Conservation (phyloP, 2,113 vertebrate genomes). For the Equus quagga region DNA sequence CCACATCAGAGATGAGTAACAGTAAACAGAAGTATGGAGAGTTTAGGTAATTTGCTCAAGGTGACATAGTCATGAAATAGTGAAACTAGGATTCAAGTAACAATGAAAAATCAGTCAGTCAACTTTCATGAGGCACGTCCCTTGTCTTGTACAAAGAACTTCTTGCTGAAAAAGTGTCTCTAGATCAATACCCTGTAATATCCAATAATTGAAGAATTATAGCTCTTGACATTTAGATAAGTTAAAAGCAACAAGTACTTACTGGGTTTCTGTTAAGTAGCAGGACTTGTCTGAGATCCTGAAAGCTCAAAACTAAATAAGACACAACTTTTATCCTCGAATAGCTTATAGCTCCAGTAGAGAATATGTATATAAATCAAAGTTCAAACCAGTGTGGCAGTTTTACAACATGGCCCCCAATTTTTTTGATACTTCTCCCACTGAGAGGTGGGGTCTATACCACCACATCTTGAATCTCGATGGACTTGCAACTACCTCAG, state of each 20-base stretch:
- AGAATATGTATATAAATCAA: not conserved
- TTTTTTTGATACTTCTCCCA: not conserved
- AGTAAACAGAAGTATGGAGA: constrained; percentile 18
- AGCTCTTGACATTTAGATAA: constrained; percentile 65
- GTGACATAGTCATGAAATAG: constrained; percentile 4
- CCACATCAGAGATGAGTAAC: not conserved
- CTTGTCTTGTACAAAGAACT: constrained; percentile 52
- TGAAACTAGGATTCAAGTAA: constrained; percentile 45
- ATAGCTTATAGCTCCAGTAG: constrained; percentile 2
- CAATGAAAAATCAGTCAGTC: constrained; percentile 45
- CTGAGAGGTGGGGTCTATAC: not conserved
- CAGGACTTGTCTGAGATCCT: not conserved
- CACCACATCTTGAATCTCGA: not conserved
- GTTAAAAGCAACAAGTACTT: constrained; percentile 71
- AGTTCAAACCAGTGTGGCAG: not conserved
- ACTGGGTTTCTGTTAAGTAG: constrained; percentile 47
- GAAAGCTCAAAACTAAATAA: constrained; percentile 48
- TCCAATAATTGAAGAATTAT: constrained; percentile 54
- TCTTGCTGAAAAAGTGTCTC: constrained; percentile 26
- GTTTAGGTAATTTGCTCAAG: constrained; percentile 35
- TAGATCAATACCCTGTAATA: constrained; percentile 58
- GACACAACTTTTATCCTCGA: constrained; percentile 44
- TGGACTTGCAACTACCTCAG: not conserved
- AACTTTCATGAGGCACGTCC: constrained; percentile 8
- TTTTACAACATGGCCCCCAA: not conserved